Base-by-base conservation (phyloP, 2,797 vertebrate species). In the Xenopus petersii region DNA sequence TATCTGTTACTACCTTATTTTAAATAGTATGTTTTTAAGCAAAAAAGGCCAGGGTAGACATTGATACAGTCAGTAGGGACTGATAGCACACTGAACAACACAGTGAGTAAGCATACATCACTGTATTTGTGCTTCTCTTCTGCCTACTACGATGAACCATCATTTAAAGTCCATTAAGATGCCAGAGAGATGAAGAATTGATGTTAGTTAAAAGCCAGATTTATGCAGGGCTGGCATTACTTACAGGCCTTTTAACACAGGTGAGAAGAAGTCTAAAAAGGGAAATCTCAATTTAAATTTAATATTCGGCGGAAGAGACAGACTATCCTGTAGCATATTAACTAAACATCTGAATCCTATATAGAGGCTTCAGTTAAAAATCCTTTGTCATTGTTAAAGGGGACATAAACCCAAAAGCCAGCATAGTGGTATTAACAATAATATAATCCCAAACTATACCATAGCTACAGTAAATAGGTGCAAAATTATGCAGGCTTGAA, bases 81-180 rank as follows among this genome's bases (percentile, higher is more conserved):
- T 15, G 15, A 51, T 30, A 33, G 66, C 65, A 63, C 48, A 75
- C 68, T 64, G 59, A 59, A 58, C 64, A 48, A 48, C 26, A 64
- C 61, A 16, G 59, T 13, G 54, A 64, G 42, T 33, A 64, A 48
- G 12, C 71, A 30, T 78, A 51, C 63, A 78, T 78, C 71, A 78
- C 49, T 70, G 51, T 70, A 17, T 70, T 73, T 78, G 71, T 78
- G 75, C 76, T 78, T 77, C 68, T 73, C 65, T 73, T 72, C 60
- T 73, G 63, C 60, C 1, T 61, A 63, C 15, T 36, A 69, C 61
- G 54, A 16, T 65, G 66, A 59, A 21, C 59, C 36, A 78, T 78
- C 73, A 78, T 78, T 73, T 73, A 78, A 70, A 69, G 71, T 73
- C 71, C 76, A 78, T 78, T 78, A 78, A 78, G 76, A 73, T 73